Evolutionary conservation across 2,888 invertebrate genomes (phyloP).

Genomic region (Thymelicus lineola): DNA sequence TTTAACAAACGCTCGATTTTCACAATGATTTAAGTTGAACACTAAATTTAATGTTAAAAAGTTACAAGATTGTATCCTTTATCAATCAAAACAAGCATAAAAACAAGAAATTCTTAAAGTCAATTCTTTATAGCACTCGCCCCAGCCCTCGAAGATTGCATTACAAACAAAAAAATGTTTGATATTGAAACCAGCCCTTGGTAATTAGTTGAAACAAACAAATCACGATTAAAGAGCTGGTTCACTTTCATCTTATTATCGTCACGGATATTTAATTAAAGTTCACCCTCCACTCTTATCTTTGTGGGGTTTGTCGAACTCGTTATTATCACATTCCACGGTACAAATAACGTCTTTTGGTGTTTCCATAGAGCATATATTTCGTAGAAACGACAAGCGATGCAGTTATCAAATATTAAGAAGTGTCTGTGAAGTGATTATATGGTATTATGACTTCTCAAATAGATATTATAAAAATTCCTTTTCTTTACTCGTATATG

Average conservation of each 20-base stretch:
- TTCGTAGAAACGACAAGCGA: conserved; percentile 4
- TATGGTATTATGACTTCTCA: too few species aligned
- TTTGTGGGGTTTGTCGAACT: conserved; percentile 70
- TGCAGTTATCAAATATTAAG: too few species aligned
- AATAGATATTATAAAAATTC: too few species aligned
- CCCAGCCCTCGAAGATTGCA: not conserved
- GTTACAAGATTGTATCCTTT: too few species aligned
- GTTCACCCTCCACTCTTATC: conserved; percentile 77
- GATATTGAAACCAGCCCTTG: conserved; percentile 27
- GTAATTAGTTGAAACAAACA: conserved; percentile 75
- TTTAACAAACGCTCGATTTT: too few species aligned
- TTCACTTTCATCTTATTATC: conserved; percentile 82
- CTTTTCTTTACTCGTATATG: too few species aligned
- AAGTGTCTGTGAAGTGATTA: too few species aligned
- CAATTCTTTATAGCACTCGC: conserved; percentile 5
- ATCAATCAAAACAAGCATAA: not conserved
- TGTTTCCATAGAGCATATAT: conserved; percentile 1
- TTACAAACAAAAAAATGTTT: conserved; percentile 29
- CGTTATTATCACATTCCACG: conserved; percentile 77
- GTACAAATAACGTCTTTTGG: conserved; percentile 46
- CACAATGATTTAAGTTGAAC: too few species aligned
- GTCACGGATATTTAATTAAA: conserved; percentile 82
- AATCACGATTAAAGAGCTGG: conserved; percentile 76
- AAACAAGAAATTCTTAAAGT: not conserved
- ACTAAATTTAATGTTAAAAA: too few species aligned